Conservation (phyloP, 2,797 vertebrate genomes). For the Hipposideros larvatus region DNA sequence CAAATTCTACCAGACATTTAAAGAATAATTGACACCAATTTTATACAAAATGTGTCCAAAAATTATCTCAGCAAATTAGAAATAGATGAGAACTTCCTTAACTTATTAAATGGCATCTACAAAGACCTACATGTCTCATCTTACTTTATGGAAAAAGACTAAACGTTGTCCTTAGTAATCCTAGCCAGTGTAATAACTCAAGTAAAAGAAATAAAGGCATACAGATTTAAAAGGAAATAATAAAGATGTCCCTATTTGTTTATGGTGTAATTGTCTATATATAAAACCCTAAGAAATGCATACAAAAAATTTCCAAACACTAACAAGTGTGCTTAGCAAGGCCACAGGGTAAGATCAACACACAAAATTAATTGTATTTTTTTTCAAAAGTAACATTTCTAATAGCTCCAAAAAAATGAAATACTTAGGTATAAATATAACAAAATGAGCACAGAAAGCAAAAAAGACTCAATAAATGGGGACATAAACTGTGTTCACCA, state of each 20-base stretch:
- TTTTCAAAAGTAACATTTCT: not conserved
- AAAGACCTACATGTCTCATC: not conserved
- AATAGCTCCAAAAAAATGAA: not conserved
- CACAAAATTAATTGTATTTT: not conserved
- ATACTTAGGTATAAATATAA: not conserved
- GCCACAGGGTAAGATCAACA: not conserved
- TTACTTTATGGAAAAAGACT: not conserved
- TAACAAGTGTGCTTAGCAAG: constrained; percentile 9
- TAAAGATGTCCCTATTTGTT: not conserved
- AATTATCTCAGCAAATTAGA: not conserved
- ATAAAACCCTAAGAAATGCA: not conserved
- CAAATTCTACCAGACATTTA: not conserved
- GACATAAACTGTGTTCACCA: not conserved
- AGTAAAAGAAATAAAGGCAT: not conserved
- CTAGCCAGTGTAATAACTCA: not conserved
- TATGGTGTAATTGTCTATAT: not conserved
- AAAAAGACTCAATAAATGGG: not conserved
- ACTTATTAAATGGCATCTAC: not conserved
- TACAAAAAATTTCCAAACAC: not conserved
- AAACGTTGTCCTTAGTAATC: not conserved
- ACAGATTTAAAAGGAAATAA: not conserved
- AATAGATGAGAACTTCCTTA: not conserved
- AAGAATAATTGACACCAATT: not conserved
- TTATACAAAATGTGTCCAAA: not conserved
- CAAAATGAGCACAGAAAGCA: not conserved